Evolutionary conservation across 2,113 vertebrate genomes (phyloP), one percentile per base, ranked within the genome.

Genomic region (Albula glossodonta): DNA sequence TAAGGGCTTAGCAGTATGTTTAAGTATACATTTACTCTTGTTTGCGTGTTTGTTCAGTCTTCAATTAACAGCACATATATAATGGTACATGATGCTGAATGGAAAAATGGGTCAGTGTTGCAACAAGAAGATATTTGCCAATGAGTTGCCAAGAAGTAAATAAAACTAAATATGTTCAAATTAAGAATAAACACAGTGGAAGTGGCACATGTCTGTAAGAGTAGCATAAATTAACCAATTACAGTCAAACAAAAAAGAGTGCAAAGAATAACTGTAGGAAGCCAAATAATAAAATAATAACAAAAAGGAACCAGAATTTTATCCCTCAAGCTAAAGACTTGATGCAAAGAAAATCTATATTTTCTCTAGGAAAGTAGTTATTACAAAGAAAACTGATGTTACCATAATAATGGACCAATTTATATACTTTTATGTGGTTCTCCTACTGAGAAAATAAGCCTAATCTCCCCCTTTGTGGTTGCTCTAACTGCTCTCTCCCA

Each of bases 361-460:
- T 86, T 22, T 66, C 2, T 1, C 60, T 66, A 4, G 92, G 91
- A 80, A 90, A 92, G 93, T 94, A 95, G 94, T 96, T 91, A 93
- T 94, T 93, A 92, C 86, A 83, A 86, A 89, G 90, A 90, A 89
- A 93, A 93, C 90, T 91, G 90, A 91, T 93, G 93, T 93, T 95
- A 91, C 90, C 90, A 91, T 94, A 93, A 95, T 94, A 95, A 96
- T 92, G 89, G 93, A 90, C 91, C 84, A 88, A 92, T 96, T 90
- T 60, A 87, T 91, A 50, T 41, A 89, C 94, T 96, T 97, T 95
- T 92, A 93, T 95, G 95, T 94, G 94, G 94, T 93, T 87, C 7
- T 84, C 87, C 92, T 92, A 90, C 95, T 95, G 94, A 96, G 91
- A 93, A 88, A 93, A 93, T 94, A 91, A 94, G 90, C 87, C 92